Evolutionary conservation across 2,797 vertebrate genomes (phyloP).

Genomic region (Potorous gilbertii): DNA sequence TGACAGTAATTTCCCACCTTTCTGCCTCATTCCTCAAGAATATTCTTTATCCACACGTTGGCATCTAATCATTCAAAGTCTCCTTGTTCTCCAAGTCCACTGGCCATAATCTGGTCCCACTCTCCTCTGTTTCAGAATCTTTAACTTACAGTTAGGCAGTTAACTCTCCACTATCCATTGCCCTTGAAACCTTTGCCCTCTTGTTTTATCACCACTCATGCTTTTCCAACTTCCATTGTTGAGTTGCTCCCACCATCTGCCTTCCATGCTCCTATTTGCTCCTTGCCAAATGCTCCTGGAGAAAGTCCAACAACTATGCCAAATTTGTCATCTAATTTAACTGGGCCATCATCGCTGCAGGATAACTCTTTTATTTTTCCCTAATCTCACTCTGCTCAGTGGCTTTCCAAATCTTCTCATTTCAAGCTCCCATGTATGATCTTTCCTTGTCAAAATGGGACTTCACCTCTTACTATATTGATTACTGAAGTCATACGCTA

Average conservation of each 20-base stretch:
- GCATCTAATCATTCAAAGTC: background rate
- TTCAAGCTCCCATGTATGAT: background rate
- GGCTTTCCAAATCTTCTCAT: background rate
- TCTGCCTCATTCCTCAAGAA: background rate
- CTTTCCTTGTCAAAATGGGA: background rate
- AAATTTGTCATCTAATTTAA: background rate
- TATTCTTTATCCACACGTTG: background rate
- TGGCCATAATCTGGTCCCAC: background rate
- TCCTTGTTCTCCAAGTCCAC: background rate
- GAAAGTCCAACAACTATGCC: background rate
- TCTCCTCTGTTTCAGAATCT: background rate
- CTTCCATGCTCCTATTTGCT: background rate
- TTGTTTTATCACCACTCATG: background rate
- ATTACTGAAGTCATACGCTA: background rate
- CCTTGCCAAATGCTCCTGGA: background rate
- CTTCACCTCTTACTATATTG: background rate
- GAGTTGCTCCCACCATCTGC: background rate
- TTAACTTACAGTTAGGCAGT: background rate
- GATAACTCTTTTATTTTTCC: background rate
- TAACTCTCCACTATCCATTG: background rate
- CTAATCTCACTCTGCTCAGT: background rate
- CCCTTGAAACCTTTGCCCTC: background rate
- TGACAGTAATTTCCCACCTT: background rate
- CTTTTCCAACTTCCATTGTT: background rate
- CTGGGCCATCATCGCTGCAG: background rate